phyloP scores from a whole-genome alignment of 2,888 invertebrate genomes.

The Hydropsyche betteni region DNA sequence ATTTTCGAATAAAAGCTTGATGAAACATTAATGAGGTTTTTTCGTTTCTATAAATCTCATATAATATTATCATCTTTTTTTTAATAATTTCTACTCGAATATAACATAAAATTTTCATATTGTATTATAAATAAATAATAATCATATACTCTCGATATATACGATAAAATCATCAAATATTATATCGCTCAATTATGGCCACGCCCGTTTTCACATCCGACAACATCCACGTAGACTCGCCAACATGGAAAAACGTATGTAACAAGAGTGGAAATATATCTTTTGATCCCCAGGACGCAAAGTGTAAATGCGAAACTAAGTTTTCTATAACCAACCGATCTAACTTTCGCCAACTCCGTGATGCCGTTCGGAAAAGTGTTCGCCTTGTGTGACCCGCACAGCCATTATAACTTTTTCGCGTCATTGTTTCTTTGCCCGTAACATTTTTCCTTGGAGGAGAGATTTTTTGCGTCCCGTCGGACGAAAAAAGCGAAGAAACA shows the following conservation, averaged over 20 bases:
- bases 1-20: too few species aligned
- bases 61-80: too few species aligned
- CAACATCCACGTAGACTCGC: too few species aligned
- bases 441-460: not conserved
- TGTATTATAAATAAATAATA: too few species aligned
- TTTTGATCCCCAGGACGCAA: conserved; percentile 8
- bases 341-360: not conserved
- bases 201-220: too few species aligned
- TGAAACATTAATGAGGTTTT: too few species aligned
- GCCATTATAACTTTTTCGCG: conserved; percentile 19
- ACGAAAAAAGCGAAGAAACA: not conserved
- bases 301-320: conserved; percentile 16
- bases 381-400: not conserved
- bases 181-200: too few species aligned
- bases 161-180: too few species aligned
- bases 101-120: too few species aligned
- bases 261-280: not conserved
- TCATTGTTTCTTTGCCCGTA: conserved; percentile 7
- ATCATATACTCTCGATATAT: too few species aligned
- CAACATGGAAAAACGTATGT: not conserved
- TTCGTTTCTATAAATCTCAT: too few species aligned
- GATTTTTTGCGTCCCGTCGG: not conserved
- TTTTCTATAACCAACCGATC: conserved; percentile 13
- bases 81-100: too few species aligned
- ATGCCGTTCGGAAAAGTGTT: not conserved